Evolutionary conservation across 1,140 invertebrate genomes (phyloP).

Genomic region (Psilanteris sp.): DNA sequence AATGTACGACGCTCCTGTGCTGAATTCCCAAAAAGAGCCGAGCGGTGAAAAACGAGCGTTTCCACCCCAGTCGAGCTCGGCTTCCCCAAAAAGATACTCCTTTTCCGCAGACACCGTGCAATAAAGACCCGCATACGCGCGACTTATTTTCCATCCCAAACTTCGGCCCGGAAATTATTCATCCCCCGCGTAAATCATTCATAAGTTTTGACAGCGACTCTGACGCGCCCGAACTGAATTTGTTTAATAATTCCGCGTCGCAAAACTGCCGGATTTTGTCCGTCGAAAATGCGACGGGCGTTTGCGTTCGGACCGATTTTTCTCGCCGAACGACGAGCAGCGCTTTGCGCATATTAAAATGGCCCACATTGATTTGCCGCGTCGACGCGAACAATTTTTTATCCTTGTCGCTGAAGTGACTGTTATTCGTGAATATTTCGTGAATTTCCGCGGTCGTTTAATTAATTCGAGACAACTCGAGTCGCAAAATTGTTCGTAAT

Average conservation of each 20-base stretch:
- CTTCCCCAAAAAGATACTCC: slow-evolving; percentile 51
- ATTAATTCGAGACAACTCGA: slow-evolving; percentile 16
- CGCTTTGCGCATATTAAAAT: no score
- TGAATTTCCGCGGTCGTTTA: no score
- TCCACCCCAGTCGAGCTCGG: slow-evolving; percentile 41
- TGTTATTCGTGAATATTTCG: no score
- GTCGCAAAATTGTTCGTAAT: slow-evolving; percentile 14
- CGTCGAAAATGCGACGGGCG: no score
- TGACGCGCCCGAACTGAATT: no score
- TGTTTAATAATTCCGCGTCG: no score
- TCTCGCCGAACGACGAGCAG: no score
- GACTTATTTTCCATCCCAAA: slow-evolving; percentile 12
- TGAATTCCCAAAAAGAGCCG: slow-evolving; percentile 66
- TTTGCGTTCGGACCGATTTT: no score
- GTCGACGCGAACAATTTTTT: no score
- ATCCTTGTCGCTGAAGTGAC: no score
- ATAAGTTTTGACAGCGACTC: background rate
- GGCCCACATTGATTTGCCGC: no score
- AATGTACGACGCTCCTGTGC: slow-evolving; percentile 58
- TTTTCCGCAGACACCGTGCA: slow-evolving; percentile 44
- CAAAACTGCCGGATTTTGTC: no score
- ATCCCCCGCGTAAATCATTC: slow-evolving; percentile 7
- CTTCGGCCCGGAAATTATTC: slow-evolving; percentile 12
- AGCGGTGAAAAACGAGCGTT: slow-evolving; percentile 56
- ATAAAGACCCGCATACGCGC: slow-evolving; percentile 27